A percentile compares a stretch with the other conserved stretches of the same genome.
These are phyloP conservation scores for Cotesia glomerata DNA, from an alignment of 1,140 invertebrate species.

Conservation along the genomic window DNA sequence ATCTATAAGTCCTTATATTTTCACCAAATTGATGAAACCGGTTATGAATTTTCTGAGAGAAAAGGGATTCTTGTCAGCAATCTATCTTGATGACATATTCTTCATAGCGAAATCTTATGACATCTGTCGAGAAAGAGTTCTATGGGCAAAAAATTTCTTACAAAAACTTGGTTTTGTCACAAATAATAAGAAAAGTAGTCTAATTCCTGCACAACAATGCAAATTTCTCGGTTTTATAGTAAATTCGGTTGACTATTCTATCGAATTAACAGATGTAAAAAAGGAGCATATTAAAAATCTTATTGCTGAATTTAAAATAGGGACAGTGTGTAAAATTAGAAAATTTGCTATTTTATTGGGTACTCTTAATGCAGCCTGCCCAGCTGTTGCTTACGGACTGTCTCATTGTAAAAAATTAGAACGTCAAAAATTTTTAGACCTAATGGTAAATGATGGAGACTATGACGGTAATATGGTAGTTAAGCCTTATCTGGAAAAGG, in stretches of 20 bases:
- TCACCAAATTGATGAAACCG: no score
- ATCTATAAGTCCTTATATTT: no score
- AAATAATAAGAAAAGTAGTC: slow-evolving; percentile 7
- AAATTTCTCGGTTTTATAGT: slow-evolving; percentile 18
- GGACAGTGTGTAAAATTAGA: neutral
- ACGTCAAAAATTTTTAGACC: no score
- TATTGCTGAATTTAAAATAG: neutral
- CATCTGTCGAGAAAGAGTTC: slow-evolving; percentile 12
- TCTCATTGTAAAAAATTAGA: no score
- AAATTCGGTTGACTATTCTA: neutral
- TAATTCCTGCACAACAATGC: neutral
- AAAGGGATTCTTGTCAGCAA: no score
- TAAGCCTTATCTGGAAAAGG: neutral
- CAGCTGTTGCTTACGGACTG: no score
- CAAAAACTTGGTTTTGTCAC: slow-evolving; percentile 17
- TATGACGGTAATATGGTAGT: neutral
- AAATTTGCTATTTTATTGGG: slow-evolving; percentile 1
- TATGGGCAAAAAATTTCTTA: slow-evolving; percentile 15
- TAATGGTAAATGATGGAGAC: neutral
- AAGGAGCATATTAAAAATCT: neutral
- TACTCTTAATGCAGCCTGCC: neutral
- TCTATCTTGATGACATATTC: slow-evolving; percentile 19
- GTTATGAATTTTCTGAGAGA: no score
- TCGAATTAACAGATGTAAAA: slow-evolving; percentile 14
- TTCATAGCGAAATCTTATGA: slow-evolving; percentile 10